phyloP scores from a whole-genome alignment of 1,140 invertebrate species.

The Leptopilina boulardi region DNA sequence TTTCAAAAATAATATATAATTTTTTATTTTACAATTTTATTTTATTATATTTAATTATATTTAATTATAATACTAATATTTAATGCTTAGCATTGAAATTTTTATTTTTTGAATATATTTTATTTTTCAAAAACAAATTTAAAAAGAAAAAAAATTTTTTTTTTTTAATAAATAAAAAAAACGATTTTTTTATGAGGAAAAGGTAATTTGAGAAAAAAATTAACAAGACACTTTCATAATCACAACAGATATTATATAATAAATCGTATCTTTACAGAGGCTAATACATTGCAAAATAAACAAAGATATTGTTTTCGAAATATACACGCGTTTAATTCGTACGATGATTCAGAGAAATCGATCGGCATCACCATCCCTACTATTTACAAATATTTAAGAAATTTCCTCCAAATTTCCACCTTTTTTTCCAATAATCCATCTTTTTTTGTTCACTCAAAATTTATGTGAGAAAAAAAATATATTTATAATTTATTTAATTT shows the following conservation, averaged over 20 bases:
- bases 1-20: too few relatives aligned
- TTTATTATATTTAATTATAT: too few relatives aligned
- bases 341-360: constrained; percentile 63
- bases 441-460: not conserved
- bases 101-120: too few relatives aligned
- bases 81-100: too few relatives aligned
- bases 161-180: too few relatives aligned
- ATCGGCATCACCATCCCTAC: constrained; percentile 57
- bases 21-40: too few relatives aligned
- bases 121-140: too few relatives aligned
- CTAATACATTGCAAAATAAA: constrained; percentile 72
- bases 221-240: constrained; percentile 61
- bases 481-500: too few relatives aligned
- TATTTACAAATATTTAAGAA: constrained; percentile 63
- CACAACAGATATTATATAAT: constrained; percentile 73
- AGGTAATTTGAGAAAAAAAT: constrained; percentile 26
- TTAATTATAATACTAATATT: too few relatives aligned
- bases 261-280: constrained; percentile 72
- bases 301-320: constrained; percentile 68
- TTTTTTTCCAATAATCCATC: not conserved
- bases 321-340: constrained; percentile 69
- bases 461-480: too few relatives aligned
- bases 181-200: not conserved
- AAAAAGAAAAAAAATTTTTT: too few relatives aligned
- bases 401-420: not conserved